phyloP scores from a whole-genome alignment of 1,140 invertebrate species.

The Zaprionus gabonicus region DNA sequence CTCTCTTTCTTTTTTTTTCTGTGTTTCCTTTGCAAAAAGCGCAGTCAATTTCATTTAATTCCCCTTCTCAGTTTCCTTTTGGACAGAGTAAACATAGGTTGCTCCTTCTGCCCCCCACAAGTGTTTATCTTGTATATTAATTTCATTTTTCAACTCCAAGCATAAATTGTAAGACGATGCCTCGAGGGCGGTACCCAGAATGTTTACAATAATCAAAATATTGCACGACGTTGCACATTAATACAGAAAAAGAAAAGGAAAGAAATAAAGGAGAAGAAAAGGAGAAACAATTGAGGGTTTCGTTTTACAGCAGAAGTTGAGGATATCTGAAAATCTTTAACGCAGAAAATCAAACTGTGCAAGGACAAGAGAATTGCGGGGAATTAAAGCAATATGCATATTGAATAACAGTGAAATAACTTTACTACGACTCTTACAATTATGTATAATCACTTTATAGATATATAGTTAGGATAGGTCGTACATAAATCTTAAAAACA shows the following conservation, averaged over 20 bases:
- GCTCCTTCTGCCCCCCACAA: neutral
- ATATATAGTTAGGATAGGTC: neutral
- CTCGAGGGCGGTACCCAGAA: constrained; percentile 39
- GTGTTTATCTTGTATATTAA: constrained; percentile 61
- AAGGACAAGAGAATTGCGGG: no score
- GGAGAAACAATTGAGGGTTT: constrained; percentile 20
- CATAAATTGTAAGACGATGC: constrained; percentile 58
- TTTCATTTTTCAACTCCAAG: constrained; percentile 44
- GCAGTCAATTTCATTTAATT: constrained; percentile 15
- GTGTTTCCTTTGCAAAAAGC: neutral
- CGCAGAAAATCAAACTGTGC: no score
- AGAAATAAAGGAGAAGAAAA: constrained; percentile 2
- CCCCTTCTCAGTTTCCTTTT: neutral
- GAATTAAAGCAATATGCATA: neutral
- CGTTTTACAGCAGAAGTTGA: constrained; percentile 38
- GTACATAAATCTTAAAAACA: neutral
- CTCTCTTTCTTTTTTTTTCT: neutral
- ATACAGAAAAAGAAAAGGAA: constrained; percentile 39
- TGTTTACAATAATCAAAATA: constrained; percentile 70
- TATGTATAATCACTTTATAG: no score
- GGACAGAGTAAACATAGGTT: constrained; percentile 28
- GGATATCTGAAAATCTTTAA: constrained; percentile 42
- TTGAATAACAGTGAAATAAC: no score
- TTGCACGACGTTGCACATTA: constrained; percentile 72
- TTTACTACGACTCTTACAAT: no score